These are phyloP conservation scores for Emesis furor DNA, from an alignment of 2,888 invertebrate species.

Conservation along the genomic window DNA sequence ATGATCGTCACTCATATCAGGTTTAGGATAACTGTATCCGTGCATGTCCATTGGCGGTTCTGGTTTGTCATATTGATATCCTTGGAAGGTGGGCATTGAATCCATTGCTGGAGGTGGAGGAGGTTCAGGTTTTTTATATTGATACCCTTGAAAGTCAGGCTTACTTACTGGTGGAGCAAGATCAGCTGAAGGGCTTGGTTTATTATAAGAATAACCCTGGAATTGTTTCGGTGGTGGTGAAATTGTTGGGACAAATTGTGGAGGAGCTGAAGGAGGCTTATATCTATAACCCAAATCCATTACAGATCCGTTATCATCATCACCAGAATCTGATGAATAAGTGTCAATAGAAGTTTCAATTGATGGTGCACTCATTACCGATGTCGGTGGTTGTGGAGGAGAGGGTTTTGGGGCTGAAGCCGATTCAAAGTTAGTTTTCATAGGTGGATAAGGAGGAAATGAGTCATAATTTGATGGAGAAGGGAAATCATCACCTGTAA, in stretches of 20 bases:
- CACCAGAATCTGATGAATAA: conserved; percentile 76
- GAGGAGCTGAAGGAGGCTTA: conserved; percentile 81
- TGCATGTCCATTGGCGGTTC: background rate
- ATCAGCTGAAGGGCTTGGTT: conserved; percentile 82
- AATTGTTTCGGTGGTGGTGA: conserved; percentile 83
- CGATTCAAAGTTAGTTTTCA: conserved; percentile 59
- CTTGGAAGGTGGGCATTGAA: background rate
- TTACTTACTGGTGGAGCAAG: conserved; percentile 75
- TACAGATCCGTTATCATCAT: conserved; percentile 77
- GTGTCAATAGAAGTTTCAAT: conserved; percentile 76
- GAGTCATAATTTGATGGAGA: conserved; percentile 85
- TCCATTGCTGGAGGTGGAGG: background rate
- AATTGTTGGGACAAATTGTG: conserved; percentile 81
- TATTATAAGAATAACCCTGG: conserved; percentile 85
- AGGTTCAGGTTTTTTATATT: conserved; percentile 74
- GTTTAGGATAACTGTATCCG: background rate
- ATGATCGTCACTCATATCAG: conserved; percentile 68
- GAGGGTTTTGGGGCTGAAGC: conserved; percentile 71
- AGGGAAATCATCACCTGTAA: conserved; percentile 83
- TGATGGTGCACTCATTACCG: conserved; percentile 79
- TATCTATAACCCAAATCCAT: conserved; percentile 84
- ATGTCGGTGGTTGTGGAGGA: conserved; percentile 56
- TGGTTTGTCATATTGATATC: conserved; percentile 13
- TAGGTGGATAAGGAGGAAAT: conserved; percentile 86
- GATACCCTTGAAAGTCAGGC: conserved; percentile 81